phyloP scores from a whole-genome alignment of 2,797 vertebrate genomes.

The Syngnathus acus region DNA sequence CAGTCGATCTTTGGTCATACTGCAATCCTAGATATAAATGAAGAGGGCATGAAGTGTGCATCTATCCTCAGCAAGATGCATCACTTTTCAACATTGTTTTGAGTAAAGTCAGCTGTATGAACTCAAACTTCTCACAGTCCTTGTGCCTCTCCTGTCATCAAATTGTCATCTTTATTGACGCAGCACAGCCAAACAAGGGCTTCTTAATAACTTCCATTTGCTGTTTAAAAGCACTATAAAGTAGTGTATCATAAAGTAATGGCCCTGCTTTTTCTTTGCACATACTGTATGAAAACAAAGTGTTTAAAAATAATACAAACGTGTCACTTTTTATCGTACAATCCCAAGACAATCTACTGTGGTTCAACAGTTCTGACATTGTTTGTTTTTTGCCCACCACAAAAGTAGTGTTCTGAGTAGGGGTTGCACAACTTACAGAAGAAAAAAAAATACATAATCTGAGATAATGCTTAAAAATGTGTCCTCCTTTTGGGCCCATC shows the following conservation, averaged over 20 bases:
- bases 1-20: background rate
- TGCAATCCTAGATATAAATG: background rate
- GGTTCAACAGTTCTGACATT: conserved; percentile 27
- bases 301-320: conserved; percentile 7
- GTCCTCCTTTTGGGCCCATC: background rate
- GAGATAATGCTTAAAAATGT: background rate
- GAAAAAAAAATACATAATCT: background rate
- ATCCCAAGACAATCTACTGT: conserved; percentile 44
- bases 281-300: conserved; percentile 18
- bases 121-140: background rate
- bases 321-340: conserved; percentile 20
- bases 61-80: background rate
- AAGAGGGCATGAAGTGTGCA: background rate
- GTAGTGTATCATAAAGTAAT: conserved; percentile 4
- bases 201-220: background rate
- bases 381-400: conserved; percentile 29
- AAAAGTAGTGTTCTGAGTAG: background rate
- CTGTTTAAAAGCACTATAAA: background rate
- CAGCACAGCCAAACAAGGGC: conserved; percentile 5
- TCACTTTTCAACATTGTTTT: background rate
- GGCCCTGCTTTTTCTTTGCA: conserved; percentile 30
- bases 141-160: background rate
- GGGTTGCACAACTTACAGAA: background rate
- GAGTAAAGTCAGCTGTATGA: background rate
- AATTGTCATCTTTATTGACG: background rate